phyloP scores from a whole-genome alignment of 1,140 invertebrate genomes.

The Caerostris darwini region DNA sequence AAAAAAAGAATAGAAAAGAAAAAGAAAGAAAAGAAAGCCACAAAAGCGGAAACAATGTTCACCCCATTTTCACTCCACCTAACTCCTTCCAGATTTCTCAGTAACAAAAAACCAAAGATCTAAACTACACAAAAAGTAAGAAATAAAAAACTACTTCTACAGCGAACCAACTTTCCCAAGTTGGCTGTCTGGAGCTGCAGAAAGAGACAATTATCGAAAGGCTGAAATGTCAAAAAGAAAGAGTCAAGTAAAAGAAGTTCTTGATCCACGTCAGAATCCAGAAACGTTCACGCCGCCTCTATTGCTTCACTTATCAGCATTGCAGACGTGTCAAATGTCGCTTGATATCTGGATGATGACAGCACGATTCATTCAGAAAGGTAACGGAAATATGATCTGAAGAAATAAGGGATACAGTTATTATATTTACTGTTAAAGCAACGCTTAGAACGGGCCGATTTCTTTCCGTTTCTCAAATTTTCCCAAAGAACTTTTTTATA shows the following conservation, averaged over 20 bases:
- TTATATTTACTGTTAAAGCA: neutral
- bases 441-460: neutral
- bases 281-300: neutral
- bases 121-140: neutral
- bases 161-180: neutral
- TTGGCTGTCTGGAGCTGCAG: neutral
- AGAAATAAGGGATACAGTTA: neutral
- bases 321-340: slow-evolving; percentile 24
- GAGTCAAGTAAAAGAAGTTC: neutral
- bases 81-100: neutral
- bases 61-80: neutral
- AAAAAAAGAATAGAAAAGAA: neutral
- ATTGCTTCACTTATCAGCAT: slow-evolving; percentile 22
- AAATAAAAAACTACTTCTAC: neutral
- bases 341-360: slow-evolving; percentile 13
- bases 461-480: no score
- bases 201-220: slow-evolving; percentile 36
- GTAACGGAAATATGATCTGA: neutral
- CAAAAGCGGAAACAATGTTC: neutral
- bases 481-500: no score
- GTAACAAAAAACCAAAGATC: neutral
- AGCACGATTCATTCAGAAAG: slow-evolving; percentile 23
- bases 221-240: slow-evolving; percentile 10
- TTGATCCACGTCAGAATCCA: neutral
- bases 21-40: neutral